Evolutionary conservation across 35 echinoderm and acorn worm genomes (phyloP), one percentile per base, ranked within the genome.

Genomic region (Hemicentrotus pulcherrimus): DNA sequence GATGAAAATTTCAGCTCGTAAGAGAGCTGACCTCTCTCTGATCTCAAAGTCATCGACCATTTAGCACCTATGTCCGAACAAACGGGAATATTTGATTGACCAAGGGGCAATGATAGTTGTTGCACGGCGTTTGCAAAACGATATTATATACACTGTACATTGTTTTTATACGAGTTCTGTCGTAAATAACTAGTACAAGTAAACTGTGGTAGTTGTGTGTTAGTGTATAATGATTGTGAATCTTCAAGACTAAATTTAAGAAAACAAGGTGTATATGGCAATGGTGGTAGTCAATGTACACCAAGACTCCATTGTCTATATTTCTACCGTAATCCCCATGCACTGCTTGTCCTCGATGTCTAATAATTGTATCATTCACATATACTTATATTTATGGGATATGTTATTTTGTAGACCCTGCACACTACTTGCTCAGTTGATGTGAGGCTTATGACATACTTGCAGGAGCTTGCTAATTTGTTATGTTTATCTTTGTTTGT

Each of bases 81-180:
- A 78, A 78, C 65, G 19, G 65, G 19, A 78, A 78, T 78, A 3
- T 78, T 78, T 78, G 50, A 55, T 11, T 55, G 65, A 78, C 65
- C 65, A 78, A 78, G 88, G 88, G 46, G 32, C 88, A 90, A 90
- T 33, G 32, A 90, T 90, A 90, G 88, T 90, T 45, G 14, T 33
- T 90, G 88, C 32, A 90, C 32, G 32, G 33, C 88, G 46, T 90
- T 90, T 90, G 88, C 88, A 90, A 90, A 78, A 90, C 88, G 46
- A 90, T 90, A 90, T 45, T 33, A 90, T 90, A 90, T 90, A 90
- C 88, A 78, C 88, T 90, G 88, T 90, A 90, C 88, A 90, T 90
- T 90, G 88, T 90, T 90, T 90, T 90, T 90, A 90, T 90, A 90
- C 88, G 88, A 90, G 88, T 90, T 90, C 88, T 90, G 88, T 90